Conservation (phyloP, 1,140 invertebrate genomes). For the Aphelenchoides avenae region DNA sequence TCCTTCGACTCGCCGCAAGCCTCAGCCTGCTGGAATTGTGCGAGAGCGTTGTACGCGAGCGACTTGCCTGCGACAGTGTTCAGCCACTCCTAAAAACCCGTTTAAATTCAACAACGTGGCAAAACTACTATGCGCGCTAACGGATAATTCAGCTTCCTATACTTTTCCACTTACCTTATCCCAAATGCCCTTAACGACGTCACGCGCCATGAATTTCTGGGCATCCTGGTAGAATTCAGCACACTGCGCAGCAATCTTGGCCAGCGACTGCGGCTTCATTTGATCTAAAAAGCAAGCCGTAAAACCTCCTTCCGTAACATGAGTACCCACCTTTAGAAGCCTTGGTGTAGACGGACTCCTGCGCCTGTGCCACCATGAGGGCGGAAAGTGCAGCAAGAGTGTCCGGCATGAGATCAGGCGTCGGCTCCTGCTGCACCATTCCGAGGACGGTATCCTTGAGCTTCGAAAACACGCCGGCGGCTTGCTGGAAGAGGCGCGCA, state of each 20-base stretch:
- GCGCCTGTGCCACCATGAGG: constrained; percentile 93
- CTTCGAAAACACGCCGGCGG: constrained; percentile 82
- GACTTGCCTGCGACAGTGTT: constrained; percentile 27
- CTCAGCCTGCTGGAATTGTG: constrained; percentile 38
- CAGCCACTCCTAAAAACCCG: constrained; percentile 35
- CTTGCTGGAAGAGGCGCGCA: constrained; percentile 79
- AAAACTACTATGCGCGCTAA: constrained; percentile 70
- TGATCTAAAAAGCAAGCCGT: constrained; percentile 21
- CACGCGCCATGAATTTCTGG: constrained; percentile 78
- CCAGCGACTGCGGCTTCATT: constrained; percentile 86
- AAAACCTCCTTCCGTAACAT: not conserved
- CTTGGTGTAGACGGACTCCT: constrained; percentile 92
- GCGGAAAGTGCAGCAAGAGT: constrained; percentile 76
- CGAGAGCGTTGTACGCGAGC: constrained; percentile 29
- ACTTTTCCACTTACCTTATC: constrained; percentile 70
- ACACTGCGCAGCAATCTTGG: constrained; percentile 82
- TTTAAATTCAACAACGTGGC: constrained; percentile 18
- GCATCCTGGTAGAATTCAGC: constrained; percentile 89
- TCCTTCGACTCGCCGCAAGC: constrained; percentile 2
- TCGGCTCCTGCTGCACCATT: constrained; percentile 74
- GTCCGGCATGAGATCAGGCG: constrained; percentile 84
- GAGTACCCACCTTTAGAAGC: constrained; percentile 73
- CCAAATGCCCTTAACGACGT: constrained; percentile 76
- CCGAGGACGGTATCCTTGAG: constrained; percentile 79
- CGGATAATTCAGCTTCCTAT: constrained; percentile 74